Percentiles rank a stretch among this genome's conserved stretches.
phyloP scores from a whole-genome alignment of 2,888 invertebrate species.

The Arrhopalites spinosus region DNA sequence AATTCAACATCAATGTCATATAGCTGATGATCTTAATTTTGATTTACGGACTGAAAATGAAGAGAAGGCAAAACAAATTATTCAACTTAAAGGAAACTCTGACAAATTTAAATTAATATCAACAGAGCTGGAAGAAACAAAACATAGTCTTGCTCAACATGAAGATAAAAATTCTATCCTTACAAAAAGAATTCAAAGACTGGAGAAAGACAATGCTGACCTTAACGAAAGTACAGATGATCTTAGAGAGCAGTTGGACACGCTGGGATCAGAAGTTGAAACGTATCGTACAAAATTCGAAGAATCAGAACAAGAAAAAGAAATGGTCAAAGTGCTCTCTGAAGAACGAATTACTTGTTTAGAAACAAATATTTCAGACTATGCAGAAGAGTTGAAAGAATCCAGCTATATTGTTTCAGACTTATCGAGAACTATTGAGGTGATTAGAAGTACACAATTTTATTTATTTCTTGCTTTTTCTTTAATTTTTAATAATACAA shows the following conservation, averaged over 20 bases:
- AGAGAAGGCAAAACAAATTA: slow-evolving; percentile 13
- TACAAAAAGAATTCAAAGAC: slow-evolving; percentile 15
- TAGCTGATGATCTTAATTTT: not conserved
- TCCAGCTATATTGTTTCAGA: not conserved
- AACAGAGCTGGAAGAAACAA: slow-evolving; percentile 29
- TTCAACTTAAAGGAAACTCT: not conserved
- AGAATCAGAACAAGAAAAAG: not conserved
- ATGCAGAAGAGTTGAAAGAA: not conserved
- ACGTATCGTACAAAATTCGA: not conserved
- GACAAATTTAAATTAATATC: not conserved
- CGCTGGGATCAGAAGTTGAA: slow-evolving; percentile 8
- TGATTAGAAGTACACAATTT: no score
- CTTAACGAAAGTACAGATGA: not conserved
- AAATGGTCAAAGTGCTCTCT: not conserved
- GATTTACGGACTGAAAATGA: slow-evolving; percentile 1
- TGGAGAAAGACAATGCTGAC: slow-evolving; percentile 16
- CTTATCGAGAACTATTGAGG: slow-evolving; percentile 1
- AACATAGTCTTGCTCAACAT: not conserved
- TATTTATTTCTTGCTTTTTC: no score
- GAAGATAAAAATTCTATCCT: slow-evolving; percentile 17
- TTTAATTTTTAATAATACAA: no score
- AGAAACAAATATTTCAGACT: not conserved
- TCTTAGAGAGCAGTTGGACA: not conserved
- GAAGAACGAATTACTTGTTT: slow-evolving; percentile 13
- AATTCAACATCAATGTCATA: no score